Evolutionary conservation across 2,113 vertebrate species (phyloP), one percentile per base, ranked within the genome.

Genomic region (Esox niger): DNA sequence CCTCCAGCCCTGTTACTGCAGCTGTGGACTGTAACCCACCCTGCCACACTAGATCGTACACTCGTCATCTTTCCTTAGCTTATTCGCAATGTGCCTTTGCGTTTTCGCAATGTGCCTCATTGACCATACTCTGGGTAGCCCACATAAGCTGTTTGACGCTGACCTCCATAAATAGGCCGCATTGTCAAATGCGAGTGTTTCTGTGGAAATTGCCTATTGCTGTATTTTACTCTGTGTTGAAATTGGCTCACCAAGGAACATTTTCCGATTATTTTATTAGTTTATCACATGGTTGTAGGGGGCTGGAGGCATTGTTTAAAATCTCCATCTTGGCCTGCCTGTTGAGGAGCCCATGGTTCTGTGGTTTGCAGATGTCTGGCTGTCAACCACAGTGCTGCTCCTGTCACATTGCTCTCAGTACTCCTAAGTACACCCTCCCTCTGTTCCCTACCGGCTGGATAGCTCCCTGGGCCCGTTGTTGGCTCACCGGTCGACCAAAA

Each of bases 1-100:
- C 80, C 64, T 1, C 52, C 70, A 80, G 81, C 74, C 74, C 68
- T 30, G 62, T 70, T 31, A 64, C 80, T 78, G 81, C 90, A 89
- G 89, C 87, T 89, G 88, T 63, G 55, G 79, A 70, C 74, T 78
- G 77, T 77, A 78, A 79, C 77, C 73, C 71, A 69, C 82, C 72
- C 69, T 72, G 76, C 76, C 59, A 17, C 8, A 17, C 47, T 52
- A 6, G 5, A 6, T 9, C 47, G 21, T 6, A 52, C n/a, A 52
- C 47, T 6, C n/a, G n/a, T n/a, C 47, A 17, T 1, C 47, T 6
- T n/a, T n/a, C n/a, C 47, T 52, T 77, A 75, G 27, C 73, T 76
- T 71, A 68, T 74, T 79, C 72, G 78, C 75, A 54, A 38, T 2
- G 9, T n/a, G n/a, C n/a, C n/a, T n/a, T n/a, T n/a, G n/a, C n/a